These are phyloP conservation scores for Calephelis perditalis DNA, from an alignment of 2,888 invertebrate species.

Conservation along the genomic window DNA sequence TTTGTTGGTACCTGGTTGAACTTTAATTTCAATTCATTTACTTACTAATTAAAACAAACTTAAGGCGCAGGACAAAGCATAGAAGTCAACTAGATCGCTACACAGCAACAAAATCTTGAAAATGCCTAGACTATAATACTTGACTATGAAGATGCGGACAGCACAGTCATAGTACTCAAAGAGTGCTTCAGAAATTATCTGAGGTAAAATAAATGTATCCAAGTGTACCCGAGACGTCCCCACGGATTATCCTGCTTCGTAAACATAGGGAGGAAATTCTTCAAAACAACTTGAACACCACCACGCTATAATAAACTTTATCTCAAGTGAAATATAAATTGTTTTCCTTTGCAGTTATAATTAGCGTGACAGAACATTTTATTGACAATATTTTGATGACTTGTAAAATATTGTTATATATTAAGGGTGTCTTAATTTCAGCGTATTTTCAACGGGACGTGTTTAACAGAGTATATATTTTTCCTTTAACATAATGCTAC, in stretches of 20 bases:
- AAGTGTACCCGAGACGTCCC: constrained; percentile 32
- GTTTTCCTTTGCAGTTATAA: not conserved
- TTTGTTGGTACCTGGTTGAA: too few species aligned
- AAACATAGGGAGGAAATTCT: constrained; percentile 49
- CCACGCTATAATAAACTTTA: constrained; percentile 1
- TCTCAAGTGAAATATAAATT: not conserved
- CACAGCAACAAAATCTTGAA: too few species aligned
- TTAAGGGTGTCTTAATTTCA: constrained; percentile 20
- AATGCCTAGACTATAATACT: too few species aligned
- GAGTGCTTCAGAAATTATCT: too few species aligned
- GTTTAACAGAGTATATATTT: not conserved
- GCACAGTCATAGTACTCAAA: too few species aligned
- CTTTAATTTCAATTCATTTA: too few species aligned
- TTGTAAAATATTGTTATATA: constrained; percentile 47
- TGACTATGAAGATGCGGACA: too few species aligned
- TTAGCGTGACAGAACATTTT: constrained; percentile 26
- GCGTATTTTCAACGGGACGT: constrained; percentile 12
- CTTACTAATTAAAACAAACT: too few species aligned
- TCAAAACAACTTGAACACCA: constrained; percentile 28
- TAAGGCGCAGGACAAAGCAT: too few species aligned
- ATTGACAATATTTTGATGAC: constrained; percentile 60
- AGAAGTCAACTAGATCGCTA: too few species aligned
- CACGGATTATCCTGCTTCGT: constrained; percentile 42
- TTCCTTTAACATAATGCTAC: not conserved
- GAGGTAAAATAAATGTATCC: not conserved